phyloP scores from a whole-genome alignment of 2,888 invertebrate species.

The Aphidoletes aphidimyza region DNA sequence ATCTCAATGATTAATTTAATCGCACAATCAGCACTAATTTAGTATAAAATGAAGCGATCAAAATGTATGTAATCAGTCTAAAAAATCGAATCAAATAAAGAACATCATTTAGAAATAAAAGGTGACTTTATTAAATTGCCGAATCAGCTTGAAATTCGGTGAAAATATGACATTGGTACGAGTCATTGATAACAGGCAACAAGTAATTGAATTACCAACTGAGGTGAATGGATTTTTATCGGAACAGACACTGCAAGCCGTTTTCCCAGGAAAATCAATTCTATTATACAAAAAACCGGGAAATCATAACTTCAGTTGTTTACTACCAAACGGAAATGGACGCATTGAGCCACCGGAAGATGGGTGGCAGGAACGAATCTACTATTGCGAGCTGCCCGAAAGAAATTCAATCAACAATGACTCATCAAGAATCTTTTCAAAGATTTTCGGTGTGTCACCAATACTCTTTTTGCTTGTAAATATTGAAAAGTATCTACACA shows the following conservation, averaged over 20 bases:
- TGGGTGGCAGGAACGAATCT: slow-evolving; percentile 3
- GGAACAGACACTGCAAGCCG: slow-evolving; percentile 10
- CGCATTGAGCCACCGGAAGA: background rate
- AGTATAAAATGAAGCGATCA: too few species aligned
- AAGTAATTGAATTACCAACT: background rate
- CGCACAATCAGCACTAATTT: too few species aligned
- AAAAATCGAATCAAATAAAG: too few species aligned
- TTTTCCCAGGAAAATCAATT: slow-evolving; percentile 3
- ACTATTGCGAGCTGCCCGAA: background rate
- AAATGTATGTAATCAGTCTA: too few species aligned
- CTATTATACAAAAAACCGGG: slow-evolving; percentile 10
- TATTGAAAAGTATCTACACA: too few species aligned
- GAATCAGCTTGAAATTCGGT: background rate
- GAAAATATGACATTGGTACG: slow-evolving; percentile 10
- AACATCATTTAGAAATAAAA: too few species aligned
- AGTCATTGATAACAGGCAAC: slow-evolving; percentile 10
- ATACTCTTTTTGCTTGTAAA: too few species aligned
- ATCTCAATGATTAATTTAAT: too few species aligned
- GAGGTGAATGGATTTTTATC: slow-evolving; percentile 10
- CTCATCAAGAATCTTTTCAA: background rate
- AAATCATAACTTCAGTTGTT: background rate
- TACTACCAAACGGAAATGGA: slow-evolving; percentile 10
- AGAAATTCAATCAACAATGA: background rate
- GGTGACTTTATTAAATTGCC: too few species aligned
- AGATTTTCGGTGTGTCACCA: background rate